Conservation (phyloP, 1,140 invertebrate genomes). For the Phthorimaea operculella region DNA sequence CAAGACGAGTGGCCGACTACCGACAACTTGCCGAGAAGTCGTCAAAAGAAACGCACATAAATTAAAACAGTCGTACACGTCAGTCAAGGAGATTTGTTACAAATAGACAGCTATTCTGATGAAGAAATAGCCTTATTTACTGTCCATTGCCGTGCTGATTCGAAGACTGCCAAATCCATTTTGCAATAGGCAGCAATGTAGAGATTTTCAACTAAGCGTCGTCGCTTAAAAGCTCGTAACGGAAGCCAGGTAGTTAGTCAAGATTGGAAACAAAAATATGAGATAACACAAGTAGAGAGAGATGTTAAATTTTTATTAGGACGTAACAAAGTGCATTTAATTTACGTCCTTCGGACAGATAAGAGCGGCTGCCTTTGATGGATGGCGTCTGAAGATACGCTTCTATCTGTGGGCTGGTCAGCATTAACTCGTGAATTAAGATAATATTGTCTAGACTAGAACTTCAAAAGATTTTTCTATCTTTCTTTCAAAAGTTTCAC, state of each 20-base stretch:
- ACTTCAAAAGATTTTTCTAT: background rate
- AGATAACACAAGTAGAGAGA: conserved; percentile 61
- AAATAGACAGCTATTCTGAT: too few species aligned
- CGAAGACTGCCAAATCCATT: too few species aligned
- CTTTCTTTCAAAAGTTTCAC: too few species aligned
- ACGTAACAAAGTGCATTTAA: conserved; percentile 54
- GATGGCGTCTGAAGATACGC: background rate
- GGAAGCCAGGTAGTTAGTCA: conserved; percentile 65
- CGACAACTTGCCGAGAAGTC: conserved; percentile 40
- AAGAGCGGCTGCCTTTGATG: conserved; percentile 13
- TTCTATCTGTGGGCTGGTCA: too few species aligned
- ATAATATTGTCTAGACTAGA: background rate
- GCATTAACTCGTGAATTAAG: background rate
- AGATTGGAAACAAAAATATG: conserved; percentile 59
- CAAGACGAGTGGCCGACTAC: conserved; percentile 56
- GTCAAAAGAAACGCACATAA: conserved; percentile 54
- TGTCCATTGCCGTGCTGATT: too few species aligned
- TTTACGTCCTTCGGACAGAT: conserved; percentile 47
- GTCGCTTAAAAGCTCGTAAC: conserved; percentile 41
- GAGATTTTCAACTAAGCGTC: too few species aligned
- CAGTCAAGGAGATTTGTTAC: conserved; percentile 38
- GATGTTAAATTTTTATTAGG: conserved; percentile 60
- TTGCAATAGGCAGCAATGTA: too few species aligned
- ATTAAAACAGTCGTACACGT: conserved; percentile 57
- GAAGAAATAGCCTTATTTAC: too few species aligned